Base-by-base conservation (phyloP, 2,113 vertebrate genomes). In the Fulmarus glacialis region DNA sequence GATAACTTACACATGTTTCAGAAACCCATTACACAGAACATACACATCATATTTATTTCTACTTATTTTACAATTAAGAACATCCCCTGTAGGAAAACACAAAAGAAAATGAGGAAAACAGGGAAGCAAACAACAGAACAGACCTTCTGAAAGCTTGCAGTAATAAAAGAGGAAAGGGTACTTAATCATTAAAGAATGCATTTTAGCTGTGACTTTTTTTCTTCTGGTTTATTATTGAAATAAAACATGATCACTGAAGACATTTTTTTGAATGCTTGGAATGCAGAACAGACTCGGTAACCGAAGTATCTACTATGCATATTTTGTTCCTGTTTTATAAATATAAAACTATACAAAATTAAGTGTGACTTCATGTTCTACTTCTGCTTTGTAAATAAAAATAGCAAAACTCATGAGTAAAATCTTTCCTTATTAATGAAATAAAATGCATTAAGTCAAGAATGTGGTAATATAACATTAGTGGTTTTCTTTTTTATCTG, bases 251-350 rank as follows among this genome's bases (percentile, higher is more conserved):
- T 85, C 80, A 86, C 59, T 48, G 68, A 97, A 98, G 96, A 90
- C 52, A 96, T 95, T 97, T 97, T 98, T 97, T 97, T n/a, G n/a
- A 98, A 97, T 91, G 95, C 36, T 94, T 62, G 40, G 82, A 97
- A 97, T 95, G 48, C 27, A 96, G 85, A 93, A 87, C 34, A 82
- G 29, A 36, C 47, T 85, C 53, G 67, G 77, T 90, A 97, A 97
- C 89, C 72, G 70, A 87, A 74, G 82, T 40, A 95, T 73, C 60
- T 95, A 92, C 47, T 87, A 95, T 34, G 40, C 5, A 3, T 16
- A 89, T 82, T 94, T 97, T 95, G 64, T 87, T 93, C 67, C 58
- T 88, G 47, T 73, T 96, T 93, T 96, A 80, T 62, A 95, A 95
- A 90, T 89, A 95, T 52, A 96, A 95, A 91, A 70, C 24, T 84